phyloP scores from a whole-genome alignment of 1,140 invertebrate species.

The Pogonomyrmex barbatus region DNA sequence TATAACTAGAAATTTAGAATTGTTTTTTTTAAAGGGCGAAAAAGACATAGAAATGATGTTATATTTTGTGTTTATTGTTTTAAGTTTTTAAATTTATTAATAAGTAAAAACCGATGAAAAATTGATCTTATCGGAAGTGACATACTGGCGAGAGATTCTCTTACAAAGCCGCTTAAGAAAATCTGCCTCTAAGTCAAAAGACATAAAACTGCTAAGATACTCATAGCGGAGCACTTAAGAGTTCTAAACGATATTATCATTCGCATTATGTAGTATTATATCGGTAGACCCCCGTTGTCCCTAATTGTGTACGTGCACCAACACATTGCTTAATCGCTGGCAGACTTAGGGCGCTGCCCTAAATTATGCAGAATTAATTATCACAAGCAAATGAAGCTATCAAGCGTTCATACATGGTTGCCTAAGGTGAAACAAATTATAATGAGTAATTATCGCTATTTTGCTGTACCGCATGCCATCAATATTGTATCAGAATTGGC shows the following conservation, averaged over 20 bases:
- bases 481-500: neutral
- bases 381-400: constrained; percentile 37
- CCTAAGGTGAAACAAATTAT: neutral
- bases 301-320: constrained; percentile 35
- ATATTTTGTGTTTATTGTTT: neutral
- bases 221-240: constrained; percentile 21
- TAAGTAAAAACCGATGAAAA: constrained; percentile 38
- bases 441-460: neutral
- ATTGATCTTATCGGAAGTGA: constrained; percentile 20
- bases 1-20: neutral
- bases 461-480: neutral
- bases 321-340: constrained; percentile 25
- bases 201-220: constrained; percentile 45
- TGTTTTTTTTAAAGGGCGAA: neutral
- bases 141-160: neutral
- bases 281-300: neutral
- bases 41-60: neutral
- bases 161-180: constrained; percentile 67
- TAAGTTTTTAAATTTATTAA: neutral
- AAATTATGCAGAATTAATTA: constrained; percentile 59
- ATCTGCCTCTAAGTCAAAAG: constrained; percentile 43
- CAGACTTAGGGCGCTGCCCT: constrained; percentile 11
- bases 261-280: constrained; percentile 56
- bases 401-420: constrained; percentile 8
- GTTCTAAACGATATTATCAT: constrained; percentile 56